These are phyloP conservation scores for Proterorhinus semilunaris DNA, from an alignment of 2,113 vertebrate genomes.

Conservation along the genomic window DNA sequence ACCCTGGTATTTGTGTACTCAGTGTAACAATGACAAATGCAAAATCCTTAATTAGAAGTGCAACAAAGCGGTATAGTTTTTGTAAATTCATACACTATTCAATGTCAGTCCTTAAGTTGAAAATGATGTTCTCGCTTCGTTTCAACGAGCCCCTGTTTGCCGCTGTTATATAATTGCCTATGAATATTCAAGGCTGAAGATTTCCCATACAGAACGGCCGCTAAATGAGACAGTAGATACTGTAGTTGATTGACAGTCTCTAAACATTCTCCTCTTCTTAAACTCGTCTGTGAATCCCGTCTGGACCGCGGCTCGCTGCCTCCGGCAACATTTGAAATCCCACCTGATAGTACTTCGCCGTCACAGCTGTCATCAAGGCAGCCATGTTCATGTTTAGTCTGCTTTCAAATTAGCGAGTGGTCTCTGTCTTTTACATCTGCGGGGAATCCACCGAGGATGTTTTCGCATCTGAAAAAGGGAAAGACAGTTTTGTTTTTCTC, in stretches of 20 bases:
- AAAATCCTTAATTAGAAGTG: neutral
- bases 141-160: slow-evolving; percentile 19
- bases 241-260: slow-evolving; percentile 66
- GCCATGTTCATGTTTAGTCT: slow-evolving; percentile 65
- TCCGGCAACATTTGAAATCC: slow-evolving; percentile 74
- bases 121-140: slow-evolving; percentile 8
- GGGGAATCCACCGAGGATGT: slow-evolving; percentile 37
- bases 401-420: slow-evolving; percentile 62
- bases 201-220: slow-evolving; percentile 37
- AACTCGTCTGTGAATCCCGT: slow-evolving; percentile 63
- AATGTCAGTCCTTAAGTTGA: neutral
- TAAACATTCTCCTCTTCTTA: slow-evolving; percentile 35
- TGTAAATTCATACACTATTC: neutral
- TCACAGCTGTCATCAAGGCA: slow-evolving; percentile 71
- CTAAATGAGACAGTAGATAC: slow-evolving; percentile 33
- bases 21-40: neutral
- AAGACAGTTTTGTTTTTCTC: neutral
- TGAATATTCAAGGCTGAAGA: slow-evolving; percentile 52
- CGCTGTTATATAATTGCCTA: slow-evolving; percentile 36
- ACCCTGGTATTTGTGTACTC: neutral
- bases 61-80: slow-evolving; percentile 5
- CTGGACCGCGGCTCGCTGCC: slow-evolving; percentile 72
- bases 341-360: slow-evolving; percentile 69
- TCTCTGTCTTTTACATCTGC: slow-evolving; percentile 50
- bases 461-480: neutral